Conservation (phyloP, 2,113 vertebrate species). For the Ranitomeya imitator region DNA sequence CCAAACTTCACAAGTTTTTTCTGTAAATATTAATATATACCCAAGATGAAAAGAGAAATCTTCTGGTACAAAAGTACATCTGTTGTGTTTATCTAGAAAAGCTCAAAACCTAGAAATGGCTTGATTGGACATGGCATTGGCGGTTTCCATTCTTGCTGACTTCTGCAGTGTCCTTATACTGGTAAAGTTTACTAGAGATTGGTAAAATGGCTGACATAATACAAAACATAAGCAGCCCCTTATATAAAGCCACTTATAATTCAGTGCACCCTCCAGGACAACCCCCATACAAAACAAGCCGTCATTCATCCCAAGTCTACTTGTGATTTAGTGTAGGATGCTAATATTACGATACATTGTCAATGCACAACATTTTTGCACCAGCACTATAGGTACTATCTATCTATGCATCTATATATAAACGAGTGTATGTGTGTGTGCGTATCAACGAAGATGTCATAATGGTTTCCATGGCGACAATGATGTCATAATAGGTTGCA, state of each 20-base stretch:
- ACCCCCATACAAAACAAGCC: background rate
- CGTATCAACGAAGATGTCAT: background rate
- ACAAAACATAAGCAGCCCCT: background rate
- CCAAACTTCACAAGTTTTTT: conserved; percentile 44
- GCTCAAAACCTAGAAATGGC: conserved; percentile 45
- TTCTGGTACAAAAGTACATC: conserved; percentile 38
- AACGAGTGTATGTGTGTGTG: no score
- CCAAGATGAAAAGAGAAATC: conserved; percentile 36
- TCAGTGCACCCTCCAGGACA: background rate
- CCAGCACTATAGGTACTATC: background rate
- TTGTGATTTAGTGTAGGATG: background rate
- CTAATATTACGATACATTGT: background rate
- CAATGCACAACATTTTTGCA: background rate
- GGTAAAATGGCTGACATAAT: background rate
- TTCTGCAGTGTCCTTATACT: background rate
- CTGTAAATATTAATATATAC: conserved; percentile 24
- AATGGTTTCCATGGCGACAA: background rate
- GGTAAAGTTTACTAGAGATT: conserved; percentile 13
- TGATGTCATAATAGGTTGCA: no score
- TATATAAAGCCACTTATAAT: background rate
- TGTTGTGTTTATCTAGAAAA: conserved; percentile 44
- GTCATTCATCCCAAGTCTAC: background rate
- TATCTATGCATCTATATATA: no score
- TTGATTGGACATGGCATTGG: background rate
- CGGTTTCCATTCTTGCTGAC: background rate